Evolutionary conservation across 2,888 invertebrate genomes (phyloP).

Genomic region (Eilema griseolum): DNA sequence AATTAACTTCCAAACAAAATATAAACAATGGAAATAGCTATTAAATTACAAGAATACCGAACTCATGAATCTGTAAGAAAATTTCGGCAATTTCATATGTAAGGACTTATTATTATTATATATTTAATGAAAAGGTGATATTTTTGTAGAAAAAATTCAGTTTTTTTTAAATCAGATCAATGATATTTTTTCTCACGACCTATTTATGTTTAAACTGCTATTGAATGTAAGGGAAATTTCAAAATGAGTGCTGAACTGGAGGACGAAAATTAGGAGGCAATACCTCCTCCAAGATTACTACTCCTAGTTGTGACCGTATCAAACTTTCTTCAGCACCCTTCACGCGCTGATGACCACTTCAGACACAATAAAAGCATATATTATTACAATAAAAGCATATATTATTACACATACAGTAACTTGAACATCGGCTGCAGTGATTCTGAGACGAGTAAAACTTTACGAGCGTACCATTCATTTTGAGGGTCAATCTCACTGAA

Average conservation of each 20-base stretch:
- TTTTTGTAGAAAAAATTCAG: too few relatives aligned
- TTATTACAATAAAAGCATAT: conserved; percentile 52
- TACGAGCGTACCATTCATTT: conserved; percentile 26
- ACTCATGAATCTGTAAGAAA: too few relatives aligned
- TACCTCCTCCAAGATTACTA: conserved; percentile 28
- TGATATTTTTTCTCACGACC: too few relatives aligned
- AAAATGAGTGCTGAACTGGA: background rate
- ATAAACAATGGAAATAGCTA: too few relatives aligned
- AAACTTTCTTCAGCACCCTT: conserved; percentile 55
- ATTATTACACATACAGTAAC: conserved; percentile 29
- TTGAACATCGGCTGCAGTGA: conserved; percentile 35
- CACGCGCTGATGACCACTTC: conserved; percentile 52
- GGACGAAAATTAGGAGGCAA: background rate
- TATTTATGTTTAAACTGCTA: too few relatives aligned
- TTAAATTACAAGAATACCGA: too few relatives aligned
- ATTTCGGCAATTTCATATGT: too few relatives aligned
- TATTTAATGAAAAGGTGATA: too few relatives aligned
- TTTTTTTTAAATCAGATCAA: too few relatives aligned
- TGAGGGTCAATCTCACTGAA: conserved; percentile 38
- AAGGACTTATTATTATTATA: too few relatives aligned
- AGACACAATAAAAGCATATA: conserved; percentile 53
- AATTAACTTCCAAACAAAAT: too few relatives aligned
- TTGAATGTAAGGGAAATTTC: too few relatives aligned
- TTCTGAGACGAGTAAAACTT: conserved; percentile 48
- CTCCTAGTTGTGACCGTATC: conserved; percentile 28